A percentile compares a stretch with the other conserved stretches of the same genome.
phyloP scores from a whole-genome alignment of 2,113 vertebrate species.

The Bungarus multicinctus region DNA sequence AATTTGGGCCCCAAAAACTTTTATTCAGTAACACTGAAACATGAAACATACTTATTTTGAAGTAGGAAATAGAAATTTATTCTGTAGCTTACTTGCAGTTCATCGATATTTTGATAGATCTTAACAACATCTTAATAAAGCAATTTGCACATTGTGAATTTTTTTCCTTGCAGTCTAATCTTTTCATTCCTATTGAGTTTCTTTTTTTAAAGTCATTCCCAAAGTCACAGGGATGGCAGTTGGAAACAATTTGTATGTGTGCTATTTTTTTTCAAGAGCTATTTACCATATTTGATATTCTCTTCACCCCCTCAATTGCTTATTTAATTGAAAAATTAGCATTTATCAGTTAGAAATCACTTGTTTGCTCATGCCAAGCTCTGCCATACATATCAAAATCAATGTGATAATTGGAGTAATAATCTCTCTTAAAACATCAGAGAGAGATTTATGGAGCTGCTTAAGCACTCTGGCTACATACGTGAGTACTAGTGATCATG shows the following conservation, averaged over 20 bases:
- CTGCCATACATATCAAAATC: conserved; percentile 29
- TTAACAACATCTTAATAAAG: too few relatives aligned
- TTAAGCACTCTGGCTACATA: conserved; percentile 49
- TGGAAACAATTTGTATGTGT: background rate
- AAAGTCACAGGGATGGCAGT: conserved; percentile 1
- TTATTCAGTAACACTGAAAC: background rate
- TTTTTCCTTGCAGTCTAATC: background rate
- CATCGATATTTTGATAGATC: background rate
- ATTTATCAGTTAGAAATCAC: conserved; percentile 29
- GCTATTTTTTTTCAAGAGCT: background rate
- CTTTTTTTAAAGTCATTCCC: background rate
- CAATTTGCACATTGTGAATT: background rate
- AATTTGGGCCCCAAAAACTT: background rate
- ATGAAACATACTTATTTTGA: background rate
- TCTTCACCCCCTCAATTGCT: background rate
- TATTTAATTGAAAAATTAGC: conserved; percentile 36
- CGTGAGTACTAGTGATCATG: conserved; percentile 37
- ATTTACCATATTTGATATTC: background rate
- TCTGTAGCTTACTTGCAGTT: background rate
- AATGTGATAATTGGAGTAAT: conserved; percentile 54
- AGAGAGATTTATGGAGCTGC: conserved; percentile 49
- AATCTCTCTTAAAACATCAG: conserved; percentile 49
- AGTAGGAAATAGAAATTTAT: background rate
- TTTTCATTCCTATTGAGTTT: background rate
- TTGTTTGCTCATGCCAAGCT: conserved; percentile 39